These are phyloP conservation scores for Apodemus speciosus DNA, from an alignment of 2,113 vertebrate genomes.

Conservation along the genomic window DNA sequence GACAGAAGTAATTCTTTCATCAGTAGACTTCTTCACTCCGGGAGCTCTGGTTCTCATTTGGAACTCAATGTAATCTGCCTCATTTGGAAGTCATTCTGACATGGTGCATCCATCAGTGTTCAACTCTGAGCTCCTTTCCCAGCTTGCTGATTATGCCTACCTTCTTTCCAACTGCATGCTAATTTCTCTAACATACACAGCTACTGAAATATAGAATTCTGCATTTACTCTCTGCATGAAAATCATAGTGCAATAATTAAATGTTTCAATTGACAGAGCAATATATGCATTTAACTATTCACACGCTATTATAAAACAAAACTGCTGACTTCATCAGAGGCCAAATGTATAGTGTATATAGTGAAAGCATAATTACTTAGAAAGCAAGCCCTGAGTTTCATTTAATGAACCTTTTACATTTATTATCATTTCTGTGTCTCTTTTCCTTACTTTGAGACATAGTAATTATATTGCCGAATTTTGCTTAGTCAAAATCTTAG, in stretches of 20 bases:
- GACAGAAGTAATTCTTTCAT: slow-evolving; percentile 58
- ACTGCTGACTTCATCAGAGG: background rate
- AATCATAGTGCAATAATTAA: background rate
- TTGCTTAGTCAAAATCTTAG: background rate
- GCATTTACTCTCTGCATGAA: background rate
- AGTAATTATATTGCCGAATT: background rate
- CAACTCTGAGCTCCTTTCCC: slow-evolving; percentile 34
- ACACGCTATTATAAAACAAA: slow-evolving; percentile 15
- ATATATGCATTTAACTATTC: background rate
- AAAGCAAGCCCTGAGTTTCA: background rate
- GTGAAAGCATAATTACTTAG: background rate
- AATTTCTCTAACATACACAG: background rate
- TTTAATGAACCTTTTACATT: background rate
- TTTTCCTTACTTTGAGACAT: background rate
- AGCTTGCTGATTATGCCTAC: background rate
- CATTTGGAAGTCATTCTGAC: slow-evolving; percentile 59
- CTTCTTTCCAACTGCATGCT: slow-evolving; percentile 14
- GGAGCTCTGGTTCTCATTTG: slow-evolving; percentile 57
- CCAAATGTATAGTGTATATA: background rate
- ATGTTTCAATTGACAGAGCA: background rate
- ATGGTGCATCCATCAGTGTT: slow-evolving; percentile 26
- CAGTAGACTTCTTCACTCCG: slow-evolving; percentile 4
- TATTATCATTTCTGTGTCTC: background rate
- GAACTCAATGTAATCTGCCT: slow-evolving; percentile 13
- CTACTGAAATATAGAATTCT: background rate